These are phyloP conservation scores for Origma solitaria DNA, from an alignment of 2,113 vertebrate species.

Conservation along the genomic window DNA sequence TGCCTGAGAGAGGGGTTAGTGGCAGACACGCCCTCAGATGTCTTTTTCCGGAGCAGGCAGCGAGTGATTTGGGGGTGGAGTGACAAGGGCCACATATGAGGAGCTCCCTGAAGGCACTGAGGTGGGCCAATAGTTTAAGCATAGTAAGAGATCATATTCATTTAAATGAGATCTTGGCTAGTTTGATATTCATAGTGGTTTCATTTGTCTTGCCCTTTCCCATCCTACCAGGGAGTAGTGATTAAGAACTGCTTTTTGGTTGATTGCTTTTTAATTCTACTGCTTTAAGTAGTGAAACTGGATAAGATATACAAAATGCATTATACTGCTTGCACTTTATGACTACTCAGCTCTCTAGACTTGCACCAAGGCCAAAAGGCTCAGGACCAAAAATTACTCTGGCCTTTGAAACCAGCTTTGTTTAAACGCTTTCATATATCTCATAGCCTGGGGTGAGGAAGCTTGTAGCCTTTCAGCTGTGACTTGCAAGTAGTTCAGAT, in stretches of 20 bases:
- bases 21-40: neutral
- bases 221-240: neutral
- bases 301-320: neutral
- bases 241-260: constrained; percentile 1
- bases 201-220: constrained; percentile 10
- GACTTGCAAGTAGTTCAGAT: neutral
- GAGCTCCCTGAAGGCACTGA: neutral
- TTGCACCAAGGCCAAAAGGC: neutral
- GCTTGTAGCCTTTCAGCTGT: neutral
- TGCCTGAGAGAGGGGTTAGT: neutral
- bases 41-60: neutral
- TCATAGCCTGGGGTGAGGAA: neutral
- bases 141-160: neutral
- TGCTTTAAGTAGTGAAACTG: neutral
- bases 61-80: neutral
- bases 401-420: constrained; percentile 5
- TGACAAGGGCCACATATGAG: neutral
- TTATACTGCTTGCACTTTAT: neutral
- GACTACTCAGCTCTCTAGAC: neutral
- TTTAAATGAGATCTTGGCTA: neutral
- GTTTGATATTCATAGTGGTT: constrained; percentile 7
- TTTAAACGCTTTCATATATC: neutral
- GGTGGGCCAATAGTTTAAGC: neutral
- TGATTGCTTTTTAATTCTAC: constrained; percentile 48
- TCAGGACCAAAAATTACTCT: neutral